Evolutionary conservation across 2,888 invertebrate genomes (phyloP).

Genomic region (Thymelicus acteon): DNA sequence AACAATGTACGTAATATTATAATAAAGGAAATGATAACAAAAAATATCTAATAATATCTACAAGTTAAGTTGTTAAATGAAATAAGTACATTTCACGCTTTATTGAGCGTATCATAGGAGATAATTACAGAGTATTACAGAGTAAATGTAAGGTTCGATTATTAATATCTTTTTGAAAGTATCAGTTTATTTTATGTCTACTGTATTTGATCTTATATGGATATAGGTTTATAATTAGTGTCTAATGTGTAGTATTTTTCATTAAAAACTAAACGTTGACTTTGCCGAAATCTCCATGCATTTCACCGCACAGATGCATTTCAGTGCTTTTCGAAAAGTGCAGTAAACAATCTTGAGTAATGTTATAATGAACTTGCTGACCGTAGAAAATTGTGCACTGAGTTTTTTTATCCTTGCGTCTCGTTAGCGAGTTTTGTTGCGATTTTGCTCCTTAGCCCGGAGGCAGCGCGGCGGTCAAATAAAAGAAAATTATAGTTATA

Average conservation of each 20-base stretch:
- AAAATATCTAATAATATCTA: conserved; percentile 11
- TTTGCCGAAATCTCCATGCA: not conserved
- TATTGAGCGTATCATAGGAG: conserved; percentile 16
- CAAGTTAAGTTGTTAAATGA: conserved; percentile 10
- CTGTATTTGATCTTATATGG: not conserved
- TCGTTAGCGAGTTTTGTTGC: conserved; percentile 75
- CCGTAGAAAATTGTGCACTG: conserved; percentile 62
- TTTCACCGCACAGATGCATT: conserved; percentile 1
- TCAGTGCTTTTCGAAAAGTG: conserved; percentile 23
- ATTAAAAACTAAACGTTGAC: not conserved
- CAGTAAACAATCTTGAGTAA: conserved; percentile 43
- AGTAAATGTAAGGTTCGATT: conserved; percentile 5
- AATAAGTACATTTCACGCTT: conserved; percentile 20
- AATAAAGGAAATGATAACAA: not conserved
- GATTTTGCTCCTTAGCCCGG: conserved; percentile 63
- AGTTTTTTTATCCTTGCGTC: conserved; percentile 61
- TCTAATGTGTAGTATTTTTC: too few relatives aligned
- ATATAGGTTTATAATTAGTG: too few relatives aligned
- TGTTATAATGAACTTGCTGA: conserved; percentile 50
- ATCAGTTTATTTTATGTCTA: conserved; percentile 3
- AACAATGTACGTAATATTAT: not conserved
- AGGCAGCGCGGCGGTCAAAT: conserved; percentile 69
- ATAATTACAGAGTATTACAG: not conserved
- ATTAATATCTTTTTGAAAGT: conserved; percentile 15
- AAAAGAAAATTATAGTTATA: conserved; percentile 81